These are phyloP conservation scores for Odontomachus brunneus DNA, from an alignment of 1,140 invertebrate genomes.

Conservation along the genomic window DNA sequence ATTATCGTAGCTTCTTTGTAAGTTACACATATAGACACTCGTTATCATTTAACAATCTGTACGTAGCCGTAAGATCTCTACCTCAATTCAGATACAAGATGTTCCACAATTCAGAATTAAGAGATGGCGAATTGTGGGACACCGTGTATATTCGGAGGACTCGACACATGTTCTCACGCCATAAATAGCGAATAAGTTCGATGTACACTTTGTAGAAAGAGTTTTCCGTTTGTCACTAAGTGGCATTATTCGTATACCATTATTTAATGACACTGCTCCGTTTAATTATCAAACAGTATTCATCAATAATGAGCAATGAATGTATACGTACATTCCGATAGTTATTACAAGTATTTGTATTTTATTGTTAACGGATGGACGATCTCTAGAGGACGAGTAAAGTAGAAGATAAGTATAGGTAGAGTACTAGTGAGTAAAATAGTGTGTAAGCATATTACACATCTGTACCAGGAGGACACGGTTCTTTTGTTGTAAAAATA, in stretches of 20 bases:
- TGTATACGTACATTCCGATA: conserved; percentile 33
- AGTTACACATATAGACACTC: conserved; percentile 7
- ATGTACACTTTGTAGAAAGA: conserved; percentile 2
- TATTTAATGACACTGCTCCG: conserved; percentile 2
- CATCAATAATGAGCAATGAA: conserved; percentile 15
- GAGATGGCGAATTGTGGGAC: background rate
- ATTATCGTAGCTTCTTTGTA: conserved; percentile 37
- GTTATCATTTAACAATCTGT: conserved; percentile 33
- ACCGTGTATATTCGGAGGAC: conserved; percentile 17
- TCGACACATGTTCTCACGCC: conserved; percentile 17
- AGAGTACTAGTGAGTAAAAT: too few species aligned
- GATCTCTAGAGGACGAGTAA: conserved; percentile 3
- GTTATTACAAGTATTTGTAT: conserved; percentile 18
- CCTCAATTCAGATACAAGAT: conserved; percentile 7
- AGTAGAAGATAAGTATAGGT: background rate
- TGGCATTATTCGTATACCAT: conserved; percentile 16
- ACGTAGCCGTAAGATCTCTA: conserved; percentile 10
- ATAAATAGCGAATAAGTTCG: conserved; percentile 9
- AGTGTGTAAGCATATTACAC: background rate
- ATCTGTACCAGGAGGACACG: background rate
- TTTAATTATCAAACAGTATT: conserved; percentile 24
- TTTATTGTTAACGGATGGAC: conserved; percentile 1
- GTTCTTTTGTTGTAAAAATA: conserved; percentile 6
- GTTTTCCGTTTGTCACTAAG: conserved; percentile 2
- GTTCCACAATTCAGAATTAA: conserved; percentile 27